Conservation (phyloP, 2,113 vertebrate genomes). For the Cavia aperea region DNA sequence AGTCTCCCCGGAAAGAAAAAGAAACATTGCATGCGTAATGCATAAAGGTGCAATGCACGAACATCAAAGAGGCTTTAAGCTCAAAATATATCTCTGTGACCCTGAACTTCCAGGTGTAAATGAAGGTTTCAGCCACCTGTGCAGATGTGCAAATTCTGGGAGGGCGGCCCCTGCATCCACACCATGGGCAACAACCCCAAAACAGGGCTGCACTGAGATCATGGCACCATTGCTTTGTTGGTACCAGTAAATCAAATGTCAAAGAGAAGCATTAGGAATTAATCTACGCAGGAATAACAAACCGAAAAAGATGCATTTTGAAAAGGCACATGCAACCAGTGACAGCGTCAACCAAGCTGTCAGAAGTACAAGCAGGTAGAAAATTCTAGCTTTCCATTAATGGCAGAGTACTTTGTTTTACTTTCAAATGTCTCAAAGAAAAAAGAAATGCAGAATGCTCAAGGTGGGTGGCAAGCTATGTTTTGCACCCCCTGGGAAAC, state of each 20-base stretch:
- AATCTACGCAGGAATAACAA: conserved; percentile 63
- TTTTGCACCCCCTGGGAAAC: conserved; percentile 58
- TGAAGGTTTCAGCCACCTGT: not conserved
- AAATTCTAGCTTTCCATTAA: conserved; percentile 75
- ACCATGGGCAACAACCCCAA: not conserved
- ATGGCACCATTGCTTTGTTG: not conserved
- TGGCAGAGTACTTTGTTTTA: conserved; percentile 72
- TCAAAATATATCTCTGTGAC: not conserved
- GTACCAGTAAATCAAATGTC: conserved; percentile 10
- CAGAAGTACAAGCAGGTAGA: conserved; percentile 69
- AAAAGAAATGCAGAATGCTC: conserved; percentile 63
- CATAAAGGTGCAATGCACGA: not conserved
- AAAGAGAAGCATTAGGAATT: conserved; percentile 32
- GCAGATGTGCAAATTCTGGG: not conserved
- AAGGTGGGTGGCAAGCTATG: conserved; percentile 71
- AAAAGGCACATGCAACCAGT: conserved; percentile 48
- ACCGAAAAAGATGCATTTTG: conserved; percentile 70
- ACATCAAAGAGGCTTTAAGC: conserved; percentile 5
- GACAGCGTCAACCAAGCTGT: conserved; percentile 74
- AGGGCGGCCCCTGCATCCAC: not conserved
- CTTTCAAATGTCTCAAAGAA: conserved; percentile 69
- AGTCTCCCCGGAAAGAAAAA: not conserved
- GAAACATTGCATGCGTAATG: not conserved
- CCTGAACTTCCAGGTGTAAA: not conserved
- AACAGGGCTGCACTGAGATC: not conserved